These are phyloP conservation scores for Temnothorax unifasciatus DNA, from an alignment of 2,888 invertebrate species.

Conservation along the genomic window DNA sequence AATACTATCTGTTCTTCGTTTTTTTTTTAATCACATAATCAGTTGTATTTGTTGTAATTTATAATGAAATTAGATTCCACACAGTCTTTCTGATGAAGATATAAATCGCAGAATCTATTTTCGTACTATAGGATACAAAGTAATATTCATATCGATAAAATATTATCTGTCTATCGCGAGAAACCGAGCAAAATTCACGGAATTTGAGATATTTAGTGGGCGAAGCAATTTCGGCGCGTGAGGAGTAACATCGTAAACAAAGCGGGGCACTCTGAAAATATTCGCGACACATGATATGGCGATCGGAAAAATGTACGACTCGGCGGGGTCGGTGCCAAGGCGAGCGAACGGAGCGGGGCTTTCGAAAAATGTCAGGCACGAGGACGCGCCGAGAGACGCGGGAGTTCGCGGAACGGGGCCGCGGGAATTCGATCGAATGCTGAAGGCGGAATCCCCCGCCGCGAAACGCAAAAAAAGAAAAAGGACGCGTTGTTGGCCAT, in stretches of 20 bases:
- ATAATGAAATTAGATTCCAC: neutral
- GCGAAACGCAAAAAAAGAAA: neutral
- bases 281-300: conserved; percentile 41
- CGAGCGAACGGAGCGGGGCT: conserved; percentile 20
- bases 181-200: neutral
- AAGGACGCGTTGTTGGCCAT: neutral
- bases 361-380: conserved; percentile 48
- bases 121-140: neutral
- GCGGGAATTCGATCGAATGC: conserved; percentile 26
- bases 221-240: neutral
- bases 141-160: neutral
- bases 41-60: neutral
- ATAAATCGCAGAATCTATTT: neutral
- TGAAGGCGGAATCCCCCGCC: conserved; percentile 27
- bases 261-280: conserved; percentile 32
- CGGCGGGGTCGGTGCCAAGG: conserved; percentile 38
- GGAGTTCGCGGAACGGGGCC: conserved; percentile 25
- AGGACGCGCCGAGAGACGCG: conserved; percentile 15
- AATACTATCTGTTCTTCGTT: neutral
- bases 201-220: neutral
- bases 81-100: neutral
- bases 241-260: conserved; percentile 30
- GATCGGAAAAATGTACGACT: conserved; percentile 23
- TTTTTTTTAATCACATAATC: neutral
- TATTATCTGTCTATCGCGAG: neutral